Base-by-base conservation (phyloP, 2,888 invertebrate species). In the Aproaerema taeniolella region DNA sequence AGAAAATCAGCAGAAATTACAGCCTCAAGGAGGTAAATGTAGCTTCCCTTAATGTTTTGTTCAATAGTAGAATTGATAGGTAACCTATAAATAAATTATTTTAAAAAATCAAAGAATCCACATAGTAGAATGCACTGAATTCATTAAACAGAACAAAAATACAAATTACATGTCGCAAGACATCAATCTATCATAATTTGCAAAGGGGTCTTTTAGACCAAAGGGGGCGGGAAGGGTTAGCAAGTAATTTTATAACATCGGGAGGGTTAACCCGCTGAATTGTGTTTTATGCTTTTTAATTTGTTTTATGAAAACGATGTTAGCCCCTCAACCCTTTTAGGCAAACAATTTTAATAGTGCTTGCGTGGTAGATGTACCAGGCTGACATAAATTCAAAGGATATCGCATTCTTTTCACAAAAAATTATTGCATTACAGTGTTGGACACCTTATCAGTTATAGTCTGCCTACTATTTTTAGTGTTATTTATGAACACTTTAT, bases 201-300 rank as follows among this genome's bases (percentile, higher is more conserved):
- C 59, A 57, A 63, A 67, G 78, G 81, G 81, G 79, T 80, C 79
- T 76, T 75, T 12, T 28, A 7, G n/a, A 16, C n/a, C 28, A 30
- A n/a, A n/a, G n/a, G 9, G 12, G 12, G 12, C 30, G 28, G n/a
- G 28, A 8, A 28, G 28, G 28, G 28, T 4, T 28, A 10, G 8
- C 10, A 17, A 36, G 29, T 15, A 34, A 34, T 34, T 25, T 14
- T 25, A 24, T 31, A 9, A n/a, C 6, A 31, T n/a, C 20, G 26
- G 67, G 63, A 67, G 63, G 69, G 69, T 64, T 66, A 65, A 59
- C 58, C 58, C 33, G 24, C 57, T 59, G 59, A 75, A 70, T 78
- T 64, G 68, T 71, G 79, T 79, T 83, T 79, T 80, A 76, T 75
- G 74, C 67, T 67, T 72, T 80, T 74, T 80, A 82, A 83, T 83